Percentiles rank a stretch among this genome's conserved stretches.
These are phyloP conservation scores for Hyphantria cunea DNA, from an alignment of 1,140 invertebrate genomes.

Conservation along the genomic window DNA sequence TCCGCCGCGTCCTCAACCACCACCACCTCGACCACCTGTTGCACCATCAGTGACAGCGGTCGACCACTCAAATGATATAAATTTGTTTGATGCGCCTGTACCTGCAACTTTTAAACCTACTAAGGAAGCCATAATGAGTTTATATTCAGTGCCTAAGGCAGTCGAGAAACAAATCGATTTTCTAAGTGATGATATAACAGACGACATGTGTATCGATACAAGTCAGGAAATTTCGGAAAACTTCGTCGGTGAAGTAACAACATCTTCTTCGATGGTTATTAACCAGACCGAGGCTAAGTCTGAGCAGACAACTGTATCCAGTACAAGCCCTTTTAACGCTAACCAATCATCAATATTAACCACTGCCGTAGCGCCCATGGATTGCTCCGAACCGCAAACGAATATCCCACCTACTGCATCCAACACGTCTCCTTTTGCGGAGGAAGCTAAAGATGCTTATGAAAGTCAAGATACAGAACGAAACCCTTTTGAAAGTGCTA, in stretches of 20 bases:
- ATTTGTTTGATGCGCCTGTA: constrained; percentile 75
- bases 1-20: constrained; percentile 53
- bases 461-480: constrained; percentile 45
- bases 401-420: constrained; percentile 33
- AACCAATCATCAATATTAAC: constrained; percentile 19
- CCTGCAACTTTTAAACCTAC: constrained; percentile 69
- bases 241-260: constrained; percentile 26
- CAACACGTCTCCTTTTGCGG: constrained; percentile 57
- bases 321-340: not conserved
- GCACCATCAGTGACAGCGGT: not conserved
- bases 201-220: constrained; percentile 52
- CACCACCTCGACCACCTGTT: constrained; percentile 48
- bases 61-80: constrained; percentile 61
- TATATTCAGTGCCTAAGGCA: constrained; percentile 83
- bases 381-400: constrained; percentile 55
- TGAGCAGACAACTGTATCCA: constrained; percentile 1
- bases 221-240: constrained; percentile 41
- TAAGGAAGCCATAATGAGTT: constrained; percentile 85
- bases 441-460: constrained; percentile 41
- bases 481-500: constrained; percentile 62
- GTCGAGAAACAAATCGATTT: constrained; percentile 80
- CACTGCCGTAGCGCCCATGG: constrained; percentile 55
- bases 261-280: constrained; percentile 16
- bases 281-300: not conserved
- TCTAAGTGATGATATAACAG: constrained; percentile 81